Conservation (phyloP, 2,888 invertebrate species). For the Lepidocyrtoides sp. region DNA sequence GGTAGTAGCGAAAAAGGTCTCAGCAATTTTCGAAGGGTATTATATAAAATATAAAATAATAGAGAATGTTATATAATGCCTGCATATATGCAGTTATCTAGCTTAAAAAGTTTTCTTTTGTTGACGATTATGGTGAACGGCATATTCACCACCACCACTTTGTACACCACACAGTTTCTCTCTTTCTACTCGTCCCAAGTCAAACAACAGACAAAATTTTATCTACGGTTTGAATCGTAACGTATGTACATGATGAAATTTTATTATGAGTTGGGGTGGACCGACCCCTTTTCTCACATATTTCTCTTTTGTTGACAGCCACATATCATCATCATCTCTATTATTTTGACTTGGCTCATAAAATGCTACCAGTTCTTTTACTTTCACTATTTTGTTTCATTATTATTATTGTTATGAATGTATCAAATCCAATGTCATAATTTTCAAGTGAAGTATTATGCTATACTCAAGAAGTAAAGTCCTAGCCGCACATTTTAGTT, state of each 20-base stretch:
- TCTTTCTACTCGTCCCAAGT: background rate
- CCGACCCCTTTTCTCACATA: conserved; percentile 18
- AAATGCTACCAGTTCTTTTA: no score
- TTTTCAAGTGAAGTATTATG: background rate
- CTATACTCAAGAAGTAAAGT: background rate
- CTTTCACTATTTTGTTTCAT: no score
- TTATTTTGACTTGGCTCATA: conserved; percentile 20
- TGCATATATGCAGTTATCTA: no score
- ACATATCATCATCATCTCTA: conserved; percentile 26
- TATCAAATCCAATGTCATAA: background rate
- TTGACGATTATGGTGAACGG: background rate
- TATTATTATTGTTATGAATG: conserved; percentile 7
- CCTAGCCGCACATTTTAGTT: background rate
- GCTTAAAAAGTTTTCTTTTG: conserved; percentile 13
- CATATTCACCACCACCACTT: background rate
- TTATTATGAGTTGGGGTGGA: conserved; percentile 18
- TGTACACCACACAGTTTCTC: no score
- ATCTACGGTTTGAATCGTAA: conserved; percentile 49
- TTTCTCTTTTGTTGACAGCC: conserved; percentile 44
- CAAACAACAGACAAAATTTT: conserved; percentile 10
- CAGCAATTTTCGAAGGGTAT: no score
- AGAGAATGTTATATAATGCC: no score
- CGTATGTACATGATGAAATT: conserved; percentile 36
- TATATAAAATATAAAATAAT: no score
- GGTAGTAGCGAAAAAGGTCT: no score